phyloP scores from a whole-genome alignment of 2,888 invertebrate species.

The Harpagoxenus sublaevis region DNA sequence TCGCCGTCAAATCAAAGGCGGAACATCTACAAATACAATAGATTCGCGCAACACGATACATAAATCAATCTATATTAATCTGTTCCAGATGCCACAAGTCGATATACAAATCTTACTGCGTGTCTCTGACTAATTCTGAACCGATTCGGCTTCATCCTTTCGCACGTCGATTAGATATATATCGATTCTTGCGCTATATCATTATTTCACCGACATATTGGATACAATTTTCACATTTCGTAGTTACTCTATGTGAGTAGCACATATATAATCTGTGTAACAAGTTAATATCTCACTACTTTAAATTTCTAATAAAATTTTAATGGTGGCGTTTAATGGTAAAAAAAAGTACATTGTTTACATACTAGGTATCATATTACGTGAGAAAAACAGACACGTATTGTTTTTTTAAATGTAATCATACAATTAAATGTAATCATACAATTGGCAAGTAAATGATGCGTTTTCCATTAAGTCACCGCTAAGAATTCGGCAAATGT shows the following conservation, averaged over 20 bases:
- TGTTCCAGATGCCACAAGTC: not conserved
- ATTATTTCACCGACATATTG: not conserved
- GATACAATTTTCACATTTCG: not conserved
- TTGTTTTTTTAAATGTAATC: not conserved
- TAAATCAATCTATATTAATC: constrained; percentile 1
- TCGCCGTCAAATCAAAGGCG: constrained; percentile 37
- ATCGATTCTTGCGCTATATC: constrained; percentile 34
- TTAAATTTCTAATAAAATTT: not conserved
- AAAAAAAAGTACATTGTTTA: not conserved
- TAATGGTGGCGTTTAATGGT: not conserved
- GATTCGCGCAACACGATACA: constrained; percentile 8
- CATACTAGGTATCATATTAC: not conserved
- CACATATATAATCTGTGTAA: not conserved
- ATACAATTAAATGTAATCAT: not conserved
- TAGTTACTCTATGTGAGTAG: not conserved
- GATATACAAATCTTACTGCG: constrained; percentile 6
- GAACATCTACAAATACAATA: constrained; percentile 58
- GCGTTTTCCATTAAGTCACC: not conserved
- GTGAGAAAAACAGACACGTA: not conserved
- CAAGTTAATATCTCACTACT: not conserved
- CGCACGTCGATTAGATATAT: constrained; percentile 49
- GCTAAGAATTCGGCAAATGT: not conserved
- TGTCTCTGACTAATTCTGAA: not conserved
- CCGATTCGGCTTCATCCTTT: constrained; percentile 47
- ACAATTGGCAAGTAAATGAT: not conserved